These are phyloP conservation scores for Colius striatus DNA, from an alignment of 2,113 vertebrate species.

Conservation along the genomic window DNA sequence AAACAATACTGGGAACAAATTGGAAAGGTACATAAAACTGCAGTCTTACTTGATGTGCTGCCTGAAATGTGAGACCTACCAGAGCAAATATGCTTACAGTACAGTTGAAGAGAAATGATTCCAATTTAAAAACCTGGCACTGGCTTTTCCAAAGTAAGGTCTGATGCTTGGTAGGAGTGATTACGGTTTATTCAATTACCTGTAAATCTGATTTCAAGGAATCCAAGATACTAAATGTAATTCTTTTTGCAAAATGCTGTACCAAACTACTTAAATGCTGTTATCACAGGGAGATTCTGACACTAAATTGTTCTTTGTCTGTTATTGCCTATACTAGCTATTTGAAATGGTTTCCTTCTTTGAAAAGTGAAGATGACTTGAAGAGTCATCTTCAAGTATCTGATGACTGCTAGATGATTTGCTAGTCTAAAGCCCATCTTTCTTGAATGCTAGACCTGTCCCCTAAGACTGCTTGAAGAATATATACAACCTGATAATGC, in stretches of 20 bases:
- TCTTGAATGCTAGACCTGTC: background rate
- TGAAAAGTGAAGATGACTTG: background rate
- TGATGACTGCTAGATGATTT: background rate
- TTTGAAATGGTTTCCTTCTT: background rate
- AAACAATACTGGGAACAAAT: conserved; percentile 49
- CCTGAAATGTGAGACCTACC: conserved; percentile 43
- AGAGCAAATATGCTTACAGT: background rate
- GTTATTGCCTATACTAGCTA: background rate
- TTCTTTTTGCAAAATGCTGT: background rate
- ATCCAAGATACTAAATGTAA: background rate
- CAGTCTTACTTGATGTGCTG: conserved; percentile 37
- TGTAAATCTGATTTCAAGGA: conserved; percentile 42
- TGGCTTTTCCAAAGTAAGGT: background rate
- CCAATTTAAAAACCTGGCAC: conserved; percentile 5
- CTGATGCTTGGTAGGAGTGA: conserved; percentile 8
- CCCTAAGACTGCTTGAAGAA: background rate
- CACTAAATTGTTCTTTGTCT: background rate
- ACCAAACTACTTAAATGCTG: background rate
- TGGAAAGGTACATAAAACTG: conserved; percentile 50
- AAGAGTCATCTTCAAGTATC: background rate
- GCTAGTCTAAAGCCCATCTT: background rate
- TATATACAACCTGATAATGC: background rate
- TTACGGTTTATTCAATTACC: conserved; percentile 24
- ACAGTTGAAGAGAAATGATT: conserved; percentile 32
- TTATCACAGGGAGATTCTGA: background rate